Conservation (phyloP, 2,113 vertebrate species). For the Ceratotherium simum region DNA sequence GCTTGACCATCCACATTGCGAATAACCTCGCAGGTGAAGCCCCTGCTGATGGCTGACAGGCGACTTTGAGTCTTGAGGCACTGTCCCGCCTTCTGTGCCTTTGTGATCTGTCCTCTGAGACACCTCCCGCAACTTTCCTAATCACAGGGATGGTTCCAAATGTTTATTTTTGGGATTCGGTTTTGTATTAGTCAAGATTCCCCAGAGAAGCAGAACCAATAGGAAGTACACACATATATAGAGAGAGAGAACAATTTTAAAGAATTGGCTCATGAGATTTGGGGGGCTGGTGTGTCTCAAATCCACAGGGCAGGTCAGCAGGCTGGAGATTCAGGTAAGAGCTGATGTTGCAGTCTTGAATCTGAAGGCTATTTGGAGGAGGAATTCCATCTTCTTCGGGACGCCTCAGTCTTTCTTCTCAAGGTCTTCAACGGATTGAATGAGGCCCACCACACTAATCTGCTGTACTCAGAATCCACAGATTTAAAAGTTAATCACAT, state of each 20-base stretch:
- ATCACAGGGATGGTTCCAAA: fast-evolving
- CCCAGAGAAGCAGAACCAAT: neutral
- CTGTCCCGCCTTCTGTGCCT: fast-evolving
- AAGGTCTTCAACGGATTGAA: neutral
- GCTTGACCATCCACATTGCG: fast-evolving
- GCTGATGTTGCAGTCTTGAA: too few relatives aligned
- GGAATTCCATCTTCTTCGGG: neutral
- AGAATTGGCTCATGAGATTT: fast-evolving
- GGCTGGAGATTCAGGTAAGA: neutral
- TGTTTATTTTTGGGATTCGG: neutral
- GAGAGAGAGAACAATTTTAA: fast-evolving
- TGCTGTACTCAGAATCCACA: neutral
- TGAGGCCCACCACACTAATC: neutral
- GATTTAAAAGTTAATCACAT: neutral
- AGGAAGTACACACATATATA: fast-evolving
- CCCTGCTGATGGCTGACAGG: fast-evolving
- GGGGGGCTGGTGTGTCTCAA: neutral
- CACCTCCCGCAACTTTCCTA: fast-evolving
- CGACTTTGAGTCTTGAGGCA: too few relatives aligned
- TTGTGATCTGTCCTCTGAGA: neutral
- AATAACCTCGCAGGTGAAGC: neutral
- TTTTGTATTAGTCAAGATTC: neutral
- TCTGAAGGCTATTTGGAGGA: neutral
- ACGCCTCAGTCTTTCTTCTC: neutral
- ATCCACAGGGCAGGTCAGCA: too few relatives aligned